phyloP scores from a whole-genome alignment of 1,140 invertebrate species.

The Bombyx mandarina region DNA sequence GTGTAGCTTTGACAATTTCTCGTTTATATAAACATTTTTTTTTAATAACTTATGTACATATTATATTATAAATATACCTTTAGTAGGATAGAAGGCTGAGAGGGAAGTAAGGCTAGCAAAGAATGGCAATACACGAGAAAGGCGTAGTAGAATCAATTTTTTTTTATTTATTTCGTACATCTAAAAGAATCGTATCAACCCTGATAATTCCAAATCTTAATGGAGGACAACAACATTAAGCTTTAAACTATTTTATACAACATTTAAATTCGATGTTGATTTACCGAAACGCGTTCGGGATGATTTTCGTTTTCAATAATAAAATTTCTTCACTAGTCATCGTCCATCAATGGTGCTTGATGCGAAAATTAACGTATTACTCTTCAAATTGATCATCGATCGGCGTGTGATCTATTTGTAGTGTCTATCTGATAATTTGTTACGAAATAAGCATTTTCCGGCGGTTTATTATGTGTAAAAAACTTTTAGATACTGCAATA shows the following conservation, averaged over 20 bases:
- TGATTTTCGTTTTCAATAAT: too few species aligned
- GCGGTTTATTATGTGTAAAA: too few species aligned
- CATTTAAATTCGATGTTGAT: constrained; percentile 67
- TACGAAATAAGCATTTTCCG: too few species aligned
- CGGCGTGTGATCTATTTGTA: too few species aligned
- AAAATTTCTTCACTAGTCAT: too few species aligned
- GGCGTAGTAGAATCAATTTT: not conserved
- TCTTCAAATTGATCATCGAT: too few species aligned
- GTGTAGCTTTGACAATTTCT: constrained; percentile 60
- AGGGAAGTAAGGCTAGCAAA: constrained; percentile 39
- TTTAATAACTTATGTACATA: constrained; percentile 39
- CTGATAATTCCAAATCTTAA: constrained; percentile 66
- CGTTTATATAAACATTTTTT: constrained; percentile 61
- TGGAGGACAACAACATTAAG: constrained; percentile 59
- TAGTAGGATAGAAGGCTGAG: constrained; percentile 48
- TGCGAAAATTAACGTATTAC: too few species aligned
- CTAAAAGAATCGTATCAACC: constrained; percentile 40
- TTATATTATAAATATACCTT: not conserved
- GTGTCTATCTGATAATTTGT: too few species aligned
- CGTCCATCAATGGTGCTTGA: too few species aligned
- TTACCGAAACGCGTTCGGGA: constrained; percentile 10
- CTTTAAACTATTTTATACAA: constrained; percentile 32
- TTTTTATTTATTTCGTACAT: constrained; percentile 19
- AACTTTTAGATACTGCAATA: too few species aligned
- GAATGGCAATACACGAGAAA: constrained; percentile 20